These are phyloP conservation scores for Nesospiza acunhae DNA, from an alignment of 2,113 vertebrate species.

Conservation along the genomic window DNA sequence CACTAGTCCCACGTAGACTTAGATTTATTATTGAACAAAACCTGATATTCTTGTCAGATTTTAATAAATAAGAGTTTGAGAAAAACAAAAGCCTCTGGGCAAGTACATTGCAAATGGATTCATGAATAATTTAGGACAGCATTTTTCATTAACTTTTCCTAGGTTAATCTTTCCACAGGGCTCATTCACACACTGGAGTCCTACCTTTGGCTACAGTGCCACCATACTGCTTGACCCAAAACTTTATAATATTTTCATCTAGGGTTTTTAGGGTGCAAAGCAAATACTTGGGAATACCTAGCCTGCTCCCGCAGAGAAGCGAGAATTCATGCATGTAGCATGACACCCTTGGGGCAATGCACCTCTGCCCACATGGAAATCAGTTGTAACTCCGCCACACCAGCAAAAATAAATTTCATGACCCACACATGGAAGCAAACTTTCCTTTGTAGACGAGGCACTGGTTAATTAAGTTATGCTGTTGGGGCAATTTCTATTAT, in stretches of 20 bases:
- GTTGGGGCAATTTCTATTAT: neutral
- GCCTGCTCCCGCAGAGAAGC: neutral
- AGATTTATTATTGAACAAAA: constrained; percentile 55
- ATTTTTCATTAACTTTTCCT: constrained; percentile 54
- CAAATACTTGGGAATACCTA: neutral
- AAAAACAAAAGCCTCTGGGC: constrained; percentile 57
- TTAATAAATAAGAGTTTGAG: constrained; percentile 61
- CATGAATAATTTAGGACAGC: constrained; percentile 50
- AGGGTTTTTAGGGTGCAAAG: neutral
- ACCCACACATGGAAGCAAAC: neutral
- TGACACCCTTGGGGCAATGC: rapidly evolving
- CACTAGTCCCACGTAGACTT: neutral
- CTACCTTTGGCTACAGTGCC: neutral
- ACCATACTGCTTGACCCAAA: neutral
- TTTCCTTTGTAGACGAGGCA: neutral
- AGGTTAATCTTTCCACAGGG: constrained; percentile 13
- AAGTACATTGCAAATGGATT: constrained; percentile 33
- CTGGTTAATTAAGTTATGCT: neutral
- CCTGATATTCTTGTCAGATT: constrained; percentile 55
- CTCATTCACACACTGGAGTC: neutral
- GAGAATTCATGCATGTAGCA: neutral
- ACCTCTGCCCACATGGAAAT: neutral
- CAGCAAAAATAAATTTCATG: neutral
- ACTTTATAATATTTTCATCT: neutral
- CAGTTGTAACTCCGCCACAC: neutral